These are phyloP conservation scores for Tiliqua scincoides DNA, from an alignment of 2,113 vertebrate genomes.

Conservation along the genomic window DNA sequence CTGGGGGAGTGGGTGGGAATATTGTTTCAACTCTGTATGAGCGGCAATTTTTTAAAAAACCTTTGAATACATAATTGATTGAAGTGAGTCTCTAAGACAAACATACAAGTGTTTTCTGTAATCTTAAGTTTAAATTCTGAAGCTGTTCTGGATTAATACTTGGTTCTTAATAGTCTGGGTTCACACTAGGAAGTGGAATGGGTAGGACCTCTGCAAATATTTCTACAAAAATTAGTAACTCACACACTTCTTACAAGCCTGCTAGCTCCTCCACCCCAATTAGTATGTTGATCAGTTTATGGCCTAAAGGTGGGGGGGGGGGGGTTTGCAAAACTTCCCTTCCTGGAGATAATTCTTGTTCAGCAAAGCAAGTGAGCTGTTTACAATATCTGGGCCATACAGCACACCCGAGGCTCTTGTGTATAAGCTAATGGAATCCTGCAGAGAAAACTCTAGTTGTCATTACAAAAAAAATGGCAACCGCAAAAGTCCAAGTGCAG, in stretches of 20 bases:
- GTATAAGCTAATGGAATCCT: background rate
- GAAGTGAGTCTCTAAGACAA: background rate
- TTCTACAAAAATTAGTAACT: background rate
- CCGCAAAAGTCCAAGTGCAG: background rate
- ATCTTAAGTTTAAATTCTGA: slow-evolving; percentile 36
- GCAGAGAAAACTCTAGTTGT: background rate
- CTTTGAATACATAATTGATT: background rate
- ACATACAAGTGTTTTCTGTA: slow-evolving; percentile 44
- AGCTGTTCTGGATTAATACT: slow-evolving; percentile 27
- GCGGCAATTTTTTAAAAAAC: background rate
- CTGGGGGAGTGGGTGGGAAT: no score
- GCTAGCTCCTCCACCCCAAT: background rate
- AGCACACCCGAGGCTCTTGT: background rate
- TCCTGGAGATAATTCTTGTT: background rate
- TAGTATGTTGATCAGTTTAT: background rate
- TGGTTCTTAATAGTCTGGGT: background rate
- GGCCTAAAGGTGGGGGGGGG: background rate
- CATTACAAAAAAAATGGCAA: background rate
- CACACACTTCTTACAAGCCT: background rate
- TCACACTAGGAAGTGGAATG: background rate
- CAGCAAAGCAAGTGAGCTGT: background rate
- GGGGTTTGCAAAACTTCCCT: background rate
- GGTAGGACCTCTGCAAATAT: background rate
- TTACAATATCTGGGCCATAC: background rate
- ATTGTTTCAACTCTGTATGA: no score